Conservation (phyloP, 2,888 invertebrate species). For the Trissolcus brochymenae region DNA sequence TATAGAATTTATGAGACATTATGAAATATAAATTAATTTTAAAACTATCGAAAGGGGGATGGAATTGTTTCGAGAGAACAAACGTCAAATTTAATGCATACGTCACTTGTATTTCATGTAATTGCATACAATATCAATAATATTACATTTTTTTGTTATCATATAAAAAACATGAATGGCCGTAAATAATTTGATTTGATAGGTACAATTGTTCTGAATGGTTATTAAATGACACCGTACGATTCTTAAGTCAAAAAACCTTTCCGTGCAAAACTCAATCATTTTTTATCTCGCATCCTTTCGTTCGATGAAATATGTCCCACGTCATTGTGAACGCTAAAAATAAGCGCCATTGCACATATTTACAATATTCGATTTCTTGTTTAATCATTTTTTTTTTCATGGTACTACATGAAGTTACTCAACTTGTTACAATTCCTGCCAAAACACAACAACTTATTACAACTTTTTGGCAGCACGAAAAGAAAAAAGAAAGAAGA, state of each 20-base stretch:
- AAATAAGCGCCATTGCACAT: constrained; percentile 23
- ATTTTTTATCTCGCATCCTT: constrained; percentile 7
- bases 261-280: constrained; percentile 19
- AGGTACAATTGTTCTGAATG: constrained; percentile 18
- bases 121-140: constrained; percentile 18
- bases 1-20: background rate
- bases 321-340: constrained; percentile 11
- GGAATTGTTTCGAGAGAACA: background rate
- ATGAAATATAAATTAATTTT: background rate
- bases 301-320: constrained; percentile 26
- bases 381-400: constrained; percentile 23
- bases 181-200: constrained; percentile 16
- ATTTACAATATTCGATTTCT: constrained; percentile 29
- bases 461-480: constrained; percentile 9
- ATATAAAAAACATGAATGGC: constrained; percentile 37
- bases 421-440: constrained; percentile 2
- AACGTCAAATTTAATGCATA: constrained; percentile 1
- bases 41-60: background rate
- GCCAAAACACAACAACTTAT: constrained; percentile 10
- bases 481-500: background rate
- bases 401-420: constrained; percentile 38
- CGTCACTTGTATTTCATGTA: constrained; percentile 35
- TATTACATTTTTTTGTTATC: constrained; percentile 5
- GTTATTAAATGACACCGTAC: constrained; percentile 6
- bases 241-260: constrained; percentile 10